Evolutionary conservation across 2,888 invertebrate species (phyloP).

Genomic region (Nemotelus nigrinus): DNA sequence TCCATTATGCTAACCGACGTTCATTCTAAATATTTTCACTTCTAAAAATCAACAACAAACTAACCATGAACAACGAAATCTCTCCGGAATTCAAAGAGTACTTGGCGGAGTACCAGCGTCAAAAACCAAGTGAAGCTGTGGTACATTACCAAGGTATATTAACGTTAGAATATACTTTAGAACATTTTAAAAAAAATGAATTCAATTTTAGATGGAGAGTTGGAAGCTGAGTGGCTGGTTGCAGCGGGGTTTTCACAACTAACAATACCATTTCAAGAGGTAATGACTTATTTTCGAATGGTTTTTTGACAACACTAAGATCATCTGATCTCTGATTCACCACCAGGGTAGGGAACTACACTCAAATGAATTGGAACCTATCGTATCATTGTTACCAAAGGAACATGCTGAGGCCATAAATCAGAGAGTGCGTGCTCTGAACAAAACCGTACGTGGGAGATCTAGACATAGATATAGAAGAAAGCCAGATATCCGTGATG

Average conservation of each 20-base stretch:
- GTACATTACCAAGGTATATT: slow-evolving; percentile 61
- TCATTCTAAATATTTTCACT: too few relatives aligned
- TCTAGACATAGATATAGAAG: slow-evolving; percentile 70
- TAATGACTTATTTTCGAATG: slow-evolving; percentile 49
- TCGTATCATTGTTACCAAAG: slow-evolving; percentile 68
- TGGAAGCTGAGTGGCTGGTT: slow-evolving; percentile 69
- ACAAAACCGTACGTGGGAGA: slow-evolving; percentile 75
- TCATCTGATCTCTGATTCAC: not conserved
- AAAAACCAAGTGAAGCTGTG: slow-evolving; percentile 60
- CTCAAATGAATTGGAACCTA: slow-evolving; percentile 68
- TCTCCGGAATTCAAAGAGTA: slow-evolving; percentile 64
- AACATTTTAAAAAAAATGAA: not conserved
- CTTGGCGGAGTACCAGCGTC: slow-evolving; percentile 61
- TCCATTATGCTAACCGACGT: not conserved
- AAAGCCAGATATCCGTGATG: slow-evolving; percentile 84
- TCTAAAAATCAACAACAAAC: too few relatives aligned
- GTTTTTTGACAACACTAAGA: not conserved
- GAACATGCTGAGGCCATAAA: slow-evolving; percentile 79
- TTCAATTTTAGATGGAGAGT: slow-evolving; percentile 65
- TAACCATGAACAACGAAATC: slow-evolving; percentile 59
- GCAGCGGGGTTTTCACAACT: slow-evolving; percentile 68
- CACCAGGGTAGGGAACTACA: slow-evolving; percentile 67
- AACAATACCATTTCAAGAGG: slow-evolving; percentile 65
- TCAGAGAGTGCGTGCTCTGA: slow-evolving; percentile 76
- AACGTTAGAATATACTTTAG: not conserved